Evolutionary conservation across 30 jellyfish, hydroid and myxozoan genomes (phyloP).

Genomic region (Turritopsis rubra): DNA sequence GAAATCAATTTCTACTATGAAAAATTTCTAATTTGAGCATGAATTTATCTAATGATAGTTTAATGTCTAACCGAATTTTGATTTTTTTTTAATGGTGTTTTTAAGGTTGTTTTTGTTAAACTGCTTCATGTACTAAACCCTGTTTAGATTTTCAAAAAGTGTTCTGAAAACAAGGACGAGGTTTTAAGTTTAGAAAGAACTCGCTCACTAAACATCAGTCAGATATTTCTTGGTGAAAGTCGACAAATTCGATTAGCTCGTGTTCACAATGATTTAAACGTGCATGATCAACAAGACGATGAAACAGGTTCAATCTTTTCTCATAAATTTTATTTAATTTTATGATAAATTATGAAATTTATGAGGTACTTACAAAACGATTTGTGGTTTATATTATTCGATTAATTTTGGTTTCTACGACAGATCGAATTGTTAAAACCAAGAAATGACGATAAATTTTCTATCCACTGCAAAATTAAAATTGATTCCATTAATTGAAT

Average conservation of each 20-base stretch:
- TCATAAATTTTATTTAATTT: too few species aligned
- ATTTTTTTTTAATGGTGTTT: neutral
- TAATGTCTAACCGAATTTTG: neutral
- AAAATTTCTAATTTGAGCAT: too few species aligned
- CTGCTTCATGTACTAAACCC: neutral
- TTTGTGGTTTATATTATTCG: too few species aligned
- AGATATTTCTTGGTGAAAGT: conserved; percentile 67
- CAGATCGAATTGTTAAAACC: too few species aligned
- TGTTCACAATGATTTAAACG: conserved; percentile 71
- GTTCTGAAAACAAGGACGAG: conserved; percentile 52
- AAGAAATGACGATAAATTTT: too few species aligned
- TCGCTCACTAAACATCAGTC: conserved; percentile 66
- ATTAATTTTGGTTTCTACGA: too few species aligned
- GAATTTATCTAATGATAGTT: too few species aligned
- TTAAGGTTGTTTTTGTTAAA: neutral
- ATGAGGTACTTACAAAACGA: too few species aligned
- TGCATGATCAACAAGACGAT: neutral
- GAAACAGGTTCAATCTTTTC: neutral
- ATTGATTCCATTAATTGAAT: too few species aligned
- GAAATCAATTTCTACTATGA: too few species aligned
- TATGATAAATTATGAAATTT: too few species aligned
- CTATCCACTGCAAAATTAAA: too few species aligned
- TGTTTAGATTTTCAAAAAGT: conserved; percentile 71
- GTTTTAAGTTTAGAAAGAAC: conserved; percentile 51
- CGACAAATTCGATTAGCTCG: conserved; percentile 82